These are phyloP conservation scores for Trachemys scripta DNA, from an alignment of 2,113 vertebrate species.

Conservation along the genomic window DNA sequence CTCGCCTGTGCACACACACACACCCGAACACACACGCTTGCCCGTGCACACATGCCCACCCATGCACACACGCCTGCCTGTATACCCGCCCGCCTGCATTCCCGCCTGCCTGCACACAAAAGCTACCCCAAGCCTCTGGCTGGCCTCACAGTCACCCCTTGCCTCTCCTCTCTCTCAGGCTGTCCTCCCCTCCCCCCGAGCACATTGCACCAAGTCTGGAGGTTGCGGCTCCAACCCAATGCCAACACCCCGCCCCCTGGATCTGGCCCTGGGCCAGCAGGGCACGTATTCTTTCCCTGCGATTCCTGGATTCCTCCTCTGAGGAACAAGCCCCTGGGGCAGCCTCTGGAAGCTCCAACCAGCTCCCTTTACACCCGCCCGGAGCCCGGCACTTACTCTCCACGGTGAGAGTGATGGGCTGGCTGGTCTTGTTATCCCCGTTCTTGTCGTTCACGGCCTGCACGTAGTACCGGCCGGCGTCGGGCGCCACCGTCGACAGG, in stretches of 20 bases:
- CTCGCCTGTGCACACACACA: too few species aligned
- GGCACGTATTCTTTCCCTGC: not conserved
- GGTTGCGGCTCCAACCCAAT: not conserved
- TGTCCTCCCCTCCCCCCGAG: not conserved
- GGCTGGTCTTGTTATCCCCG: conserved; percentile 98
- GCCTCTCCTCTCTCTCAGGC: not conserved
- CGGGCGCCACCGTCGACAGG: conserved; percentile 94
- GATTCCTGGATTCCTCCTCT: not conserved
- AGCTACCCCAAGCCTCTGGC: too few species aligned
- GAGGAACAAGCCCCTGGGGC: not conserved
- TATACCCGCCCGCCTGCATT: not conserved
- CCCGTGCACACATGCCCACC: too few species aligned
- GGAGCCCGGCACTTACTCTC: conserved; percentile 87
- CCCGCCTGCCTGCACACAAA: too few species aligned
- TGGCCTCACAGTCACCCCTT: not conserved
- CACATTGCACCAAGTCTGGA: not conserved
- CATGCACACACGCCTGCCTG: not conserved
- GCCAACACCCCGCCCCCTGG: too few species aligned
- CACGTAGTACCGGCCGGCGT: conserved; percentile 94
- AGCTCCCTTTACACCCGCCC: not conserved
- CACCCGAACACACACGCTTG: too few species aligned
- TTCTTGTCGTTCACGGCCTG: conserved; percentile 99
- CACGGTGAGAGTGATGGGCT: conserved; percentile 92
- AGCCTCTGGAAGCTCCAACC: conserved; percentile 11
- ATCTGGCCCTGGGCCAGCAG: not conserved